Percentiles rank a stretch among this genome's conserved stretches.
phyloP scores from a whole-genome alignment of 2,797 vertebrate genomes.

The Ispidina picta region DNA sequence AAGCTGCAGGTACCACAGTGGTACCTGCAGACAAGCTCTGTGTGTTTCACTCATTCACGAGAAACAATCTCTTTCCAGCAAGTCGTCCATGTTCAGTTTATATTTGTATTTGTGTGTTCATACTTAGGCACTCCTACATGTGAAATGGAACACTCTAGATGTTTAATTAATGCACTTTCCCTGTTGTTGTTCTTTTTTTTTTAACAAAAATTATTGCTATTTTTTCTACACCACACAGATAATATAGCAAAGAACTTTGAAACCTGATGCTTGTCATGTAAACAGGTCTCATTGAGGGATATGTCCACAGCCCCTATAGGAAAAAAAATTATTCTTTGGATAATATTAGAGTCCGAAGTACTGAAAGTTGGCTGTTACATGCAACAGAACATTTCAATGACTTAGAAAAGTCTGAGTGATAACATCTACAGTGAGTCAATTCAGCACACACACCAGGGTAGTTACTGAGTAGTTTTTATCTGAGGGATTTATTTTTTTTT shows the following conservation, averaged over 20 bases:
- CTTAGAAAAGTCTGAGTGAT: neutral
- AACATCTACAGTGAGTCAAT: neutral
- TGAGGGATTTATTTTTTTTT: neutral
- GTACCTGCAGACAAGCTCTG: neutral
- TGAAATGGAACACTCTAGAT: conserved; percentile 32
- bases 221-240: neutral
- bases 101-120: neutral
- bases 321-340: neutral
- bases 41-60: neutral
- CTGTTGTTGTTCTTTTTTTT: neutral
- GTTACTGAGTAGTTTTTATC: neutral
- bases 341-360: neutral
- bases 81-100: neutral
- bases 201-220: neutral
- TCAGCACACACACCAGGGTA: neutral
- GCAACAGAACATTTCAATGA: neutral
- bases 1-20: neutral
- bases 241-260: neutral
- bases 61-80: neutral
- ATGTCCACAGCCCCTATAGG: neutral
- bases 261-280: neutral
- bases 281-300: neutral
- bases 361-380: neutral
- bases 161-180: neutral
- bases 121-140: rapidly evolving